Evolutionary conservation across 2,888 invertebrate genomes (phyloP).

Genomic region (Drosophila limbata): DNA sequence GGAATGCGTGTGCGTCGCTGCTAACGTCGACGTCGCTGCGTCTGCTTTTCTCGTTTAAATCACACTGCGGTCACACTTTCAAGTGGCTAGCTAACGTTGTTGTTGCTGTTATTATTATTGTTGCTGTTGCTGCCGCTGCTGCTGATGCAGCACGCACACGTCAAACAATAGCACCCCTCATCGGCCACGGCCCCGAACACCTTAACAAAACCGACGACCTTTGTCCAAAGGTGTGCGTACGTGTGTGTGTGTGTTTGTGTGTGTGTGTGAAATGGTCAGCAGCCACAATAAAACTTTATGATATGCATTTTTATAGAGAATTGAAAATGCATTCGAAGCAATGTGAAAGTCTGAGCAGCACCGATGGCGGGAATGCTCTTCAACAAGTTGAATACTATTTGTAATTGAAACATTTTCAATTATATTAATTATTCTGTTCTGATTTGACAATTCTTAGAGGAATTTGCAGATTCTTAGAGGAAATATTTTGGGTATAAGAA

Average conservation of each 20-base stretch:
- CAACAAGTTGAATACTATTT: constrained; percentile 5
- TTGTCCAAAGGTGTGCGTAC: constrained; percentile 55
- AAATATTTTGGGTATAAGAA: no score
- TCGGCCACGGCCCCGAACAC: constrained; percentile 65
- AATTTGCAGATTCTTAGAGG: no score
- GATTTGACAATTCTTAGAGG: no score
- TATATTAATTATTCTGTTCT: no score
- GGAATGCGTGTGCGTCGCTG: constrained; percentile 71
- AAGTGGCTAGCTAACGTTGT: constrained; percentile 67
- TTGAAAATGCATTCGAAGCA: constrained; percentile 66
- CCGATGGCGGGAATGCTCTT: constrained; percentile 38
- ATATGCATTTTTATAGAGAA: constrained; percentile 75
- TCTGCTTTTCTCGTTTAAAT: constrained; percentile 67
- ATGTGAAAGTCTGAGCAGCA: constrained; percentile 53
- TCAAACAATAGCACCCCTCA: constrained; percentile 74
- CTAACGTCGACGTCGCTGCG: constrained; percentile 55
- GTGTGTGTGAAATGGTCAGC: constrained; percentile 64
- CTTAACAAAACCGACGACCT: constrained; percentile 71
- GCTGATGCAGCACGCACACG: constrained; percentile 56
- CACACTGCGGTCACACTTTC: constrained; percentile 81
- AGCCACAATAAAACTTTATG: constrained; percentile 76
- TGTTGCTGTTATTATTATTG: constrained; percentile 14
- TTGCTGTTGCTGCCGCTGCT: constrained; percentile 29
- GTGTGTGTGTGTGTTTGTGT: constrained; percentile 21
- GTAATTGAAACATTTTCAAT: neutral